phyloP scores from a whole-genome alignment of 2,113 vertebrate species.

The Pedetes capensis region DNA sequence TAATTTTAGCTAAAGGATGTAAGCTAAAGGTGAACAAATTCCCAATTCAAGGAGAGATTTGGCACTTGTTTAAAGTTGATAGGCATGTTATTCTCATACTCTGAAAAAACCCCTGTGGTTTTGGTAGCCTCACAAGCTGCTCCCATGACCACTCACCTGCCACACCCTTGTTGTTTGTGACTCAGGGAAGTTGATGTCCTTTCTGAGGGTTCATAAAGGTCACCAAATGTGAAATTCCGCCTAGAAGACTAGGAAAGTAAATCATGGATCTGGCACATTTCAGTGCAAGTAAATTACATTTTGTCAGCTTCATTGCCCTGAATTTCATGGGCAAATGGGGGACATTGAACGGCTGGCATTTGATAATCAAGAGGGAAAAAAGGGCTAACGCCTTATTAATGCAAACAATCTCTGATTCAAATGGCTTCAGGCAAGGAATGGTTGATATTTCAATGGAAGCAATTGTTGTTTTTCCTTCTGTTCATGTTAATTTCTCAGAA shows the following conservation, averaged over 20 bases:
- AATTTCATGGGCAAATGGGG: conserved; percentile 71
- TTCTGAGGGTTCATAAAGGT: conserved; percentile 30
- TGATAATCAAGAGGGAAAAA: conserved; percentile 49
- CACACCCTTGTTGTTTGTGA: not conserved
- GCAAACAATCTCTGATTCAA: conserved; percentile 68
- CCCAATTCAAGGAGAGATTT: not conserved
- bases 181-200: not conserved
- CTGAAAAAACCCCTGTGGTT: not conserved
- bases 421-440: conserved; percentile 56
- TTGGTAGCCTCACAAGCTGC: not conserved
- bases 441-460: conserved; percentile 14
- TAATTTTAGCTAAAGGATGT: conserved; percentile 24
- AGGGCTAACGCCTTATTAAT: conserved; percentile 69
- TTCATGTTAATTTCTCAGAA: conserved; percentile 62
- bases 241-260: conserved; percentile 43
- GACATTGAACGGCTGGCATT: conserved; percentile 71
- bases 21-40: not conserved
- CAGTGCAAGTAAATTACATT: conserved; percentile 73
- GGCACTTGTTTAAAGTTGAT: not conserved
- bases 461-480: conserved; percentile 53
- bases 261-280: conserved; percentile 63
- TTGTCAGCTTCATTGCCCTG: conserved; percentile 74
- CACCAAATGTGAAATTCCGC: conserved; percentile 17
- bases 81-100: not conserved
- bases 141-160: not conserved